These are phyloP conservation scores for Odocoileus hemionus DNA, from an alignment of 2,113 vertebrate genomes.

Conservation along the genomic window DNA sequence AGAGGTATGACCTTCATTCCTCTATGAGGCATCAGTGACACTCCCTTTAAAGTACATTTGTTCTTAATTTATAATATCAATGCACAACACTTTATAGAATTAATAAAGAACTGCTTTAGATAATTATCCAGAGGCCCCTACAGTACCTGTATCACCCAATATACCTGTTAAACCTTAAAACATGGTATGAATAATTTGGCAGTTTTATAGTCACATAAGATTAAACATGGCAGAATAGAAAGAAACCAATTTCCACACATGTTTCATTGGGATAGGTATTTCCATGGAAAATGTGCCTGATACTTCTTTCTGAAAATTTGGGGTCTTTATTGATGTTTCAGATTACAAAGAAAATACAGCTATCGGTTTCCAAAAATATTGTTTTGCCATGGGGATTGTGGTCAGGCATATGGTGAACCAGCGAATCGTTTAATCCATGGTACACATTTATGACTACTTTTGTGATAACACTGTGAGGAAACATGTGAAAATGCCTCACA, in stretches of 20 bases:
- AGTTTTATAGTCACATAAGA: not conserved
- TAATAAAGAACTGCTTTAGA: not conserved
- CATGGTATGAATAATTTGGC: conserved; percentile 49
- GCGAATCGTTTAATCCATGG: not conserved
- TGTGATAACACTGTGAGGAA: conserved; percentile 39
- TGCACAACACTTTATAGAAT: not conserved
- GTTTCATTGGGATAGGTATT: conserved; percentile 21
- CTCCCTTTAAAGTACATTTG: not conserved
- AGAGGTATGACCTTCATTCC: not conserved
- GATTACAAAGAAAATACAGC: not conserved
- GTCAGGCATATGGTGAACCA: not conserved
- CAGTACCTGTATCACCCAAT: not conserved
- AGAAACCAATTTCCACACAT: not conserved
- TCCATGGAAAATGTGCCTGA: not conserved
- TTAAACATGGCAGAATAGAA: conserved; percentile 33
- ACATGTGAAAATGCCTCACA: conserved; percentile 50
- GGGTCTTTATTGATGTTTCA: not conserved
- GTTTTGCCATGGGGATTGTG: not conserved
- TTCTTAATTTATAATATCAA: not conserved
- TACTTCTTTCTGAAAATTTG: conserved; percentile 37
- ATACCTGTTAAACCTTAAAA: conserved; percentile 55
- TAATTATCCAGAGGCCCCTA: not conserved
- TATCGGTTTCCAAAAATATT: conserved; percentile 27
- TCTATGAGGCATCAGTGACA: not conserved
- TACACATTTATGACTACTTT: conserved; percentile 38